Conservation (phyloP, 2,888 invertebrate genomes). For the Bruchidius siliquastri region DNA sequence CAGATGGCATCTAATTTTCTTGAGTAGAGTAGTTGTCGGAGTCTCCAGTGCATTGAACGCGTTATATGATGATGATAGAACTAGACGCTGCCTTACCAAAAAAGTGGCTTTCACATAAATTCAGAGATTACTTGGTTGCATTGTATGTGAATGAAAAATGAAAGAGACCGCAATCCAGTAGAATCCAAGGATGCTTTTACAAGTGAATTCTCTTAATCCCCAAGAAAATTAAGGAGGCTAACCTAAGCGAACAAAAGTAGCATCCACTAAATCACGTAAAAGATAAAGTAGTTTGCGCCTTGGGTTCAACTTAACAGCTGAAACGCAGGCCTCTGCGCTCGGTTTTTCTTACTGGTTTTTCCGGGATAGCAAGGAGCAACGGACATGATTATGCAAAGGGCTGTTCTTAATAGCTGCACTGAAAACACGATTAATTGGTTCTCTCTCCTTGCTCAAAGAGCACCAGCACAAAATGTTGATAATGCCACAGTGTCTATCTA, state of each 20-base stretch:
- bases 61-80: no score
- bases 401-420: neutral
- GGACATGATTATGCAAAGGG: neutral
- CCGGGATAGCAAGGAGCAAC: neutral
- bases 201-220: neutral
- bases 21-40: no score
- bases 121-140: no score
- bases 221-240: neutral
- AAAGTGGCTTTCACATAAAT: no score
- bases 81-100: no score
- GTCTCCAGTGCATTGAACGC: no score
- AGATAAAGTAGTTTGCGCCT: neutral
- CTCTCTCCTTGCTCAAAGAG: neutral
- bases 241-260: neutral
- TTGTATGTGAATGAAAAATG: no score
- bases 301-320: neutral
- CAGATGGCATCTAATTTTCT: no score
- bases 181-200: neutral
- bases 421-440: neutral
- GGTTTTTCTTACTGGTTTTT: neutral
- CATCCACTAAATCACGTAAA: neutral
- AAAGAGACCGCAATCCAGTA: neutral
- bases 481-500: neutral
- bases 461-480: neutral
- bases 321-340: neutral